Base-by-base conservation (phyloP, 2,888 invertebrate genomes). In the Calameuta filiformis region DNA sequence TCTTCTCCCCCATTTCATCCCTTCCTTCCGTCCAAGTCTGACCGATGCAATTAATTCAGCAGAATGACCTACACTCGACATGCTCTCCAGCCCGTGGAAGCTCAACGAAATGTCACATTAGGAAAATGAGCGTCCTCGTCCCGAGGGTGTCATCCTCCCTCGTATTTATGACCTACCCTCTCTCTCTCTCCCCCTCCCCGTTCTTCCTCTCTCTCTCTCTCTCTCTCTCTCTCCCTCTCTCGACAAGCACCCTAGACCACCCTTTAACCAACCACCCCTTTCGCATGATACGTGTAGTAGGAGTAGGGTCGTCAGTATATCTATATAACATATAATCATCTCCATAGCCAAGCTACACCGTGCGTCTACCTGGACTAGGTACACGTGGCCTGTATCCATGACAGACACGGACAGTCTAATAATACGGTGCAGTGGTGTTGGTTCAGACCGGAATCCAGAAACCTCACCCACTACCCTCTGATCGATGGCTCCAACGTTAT, bases 91-190 rank as follows among this genome's bases (percentile, higher is more conserved):
- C 33, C 71, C 75, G 34, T 74, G 78, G 69, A 75, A 71, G 68
- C 40, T 71, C 56, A 56, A 68, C 76, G 35, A 79, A 79, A 79
- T 77, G 79, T 79, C 77, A 79, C 35, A 73, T 76, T 69, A 76
- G 76, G 76, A 79, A 79, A 77, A 77, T 71, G 75, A 35, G 77
- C 76, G 40, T 56, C 4, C 76, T 68, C 56, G 30, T 79, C 79
- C 75, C 77, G 68, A 35, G 79, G 79, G 79, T 74, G 77, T 75
- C 69, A 74, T 79, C 79, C 73, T 79, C 79, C 75, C 79, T 79
- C 79, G 76, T 79, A 79, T 79, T 79, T 75, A 79, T 69, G 56
- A 71, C 73, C 71, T 12, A 71, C 71, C 30, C 69, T 30, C 12
- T 12, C 12, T 37, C 12, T 37, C 35, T 35, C 35, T 1, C 35